phyloP scores from a whole-genome alignment of 2,113 vertebrate genomes.

The Leucoraja erinaceus region DNA sequence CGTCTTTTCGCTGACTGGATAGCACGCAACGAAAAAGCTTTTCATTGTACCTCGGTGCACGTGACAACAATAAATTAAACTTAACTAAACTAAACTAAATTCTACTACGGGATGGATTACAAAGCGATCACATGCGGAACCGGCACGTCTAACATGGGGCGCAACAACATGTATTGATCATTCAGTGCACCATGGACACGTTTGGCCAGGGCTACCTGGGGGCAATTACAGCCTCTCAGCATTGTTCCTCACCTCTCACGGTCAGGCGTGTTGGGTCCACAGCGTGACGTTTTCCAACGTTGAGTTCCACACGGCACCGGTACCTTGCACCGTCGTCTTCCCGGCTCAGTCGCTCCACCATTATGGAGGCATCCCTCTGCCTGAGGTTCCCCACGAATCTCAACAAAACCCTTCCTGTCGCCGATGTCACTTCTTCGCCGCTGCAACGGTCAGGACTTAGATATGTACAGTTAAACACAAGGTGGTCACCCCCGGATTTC shows the following conservation, averaged over 20 bases:
- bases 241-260: neutral
- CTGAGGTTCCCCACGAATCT: neutral
- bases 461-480: neutral
- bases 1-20: no score
- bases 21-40: no score
- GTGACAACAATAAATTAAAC: no score
- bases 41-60: no score
- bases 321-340: neutral
- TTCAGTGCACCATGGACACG: no score
- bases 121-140: no score
- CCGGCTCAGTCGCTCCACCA: neutral
- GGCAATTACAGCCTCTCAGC: neutral
- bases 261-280: rapidly evolving
- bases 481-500: no score
- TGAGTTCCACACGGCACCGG: neutral
- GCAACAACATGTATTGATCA: no score
- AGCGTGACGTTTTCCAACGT: neutral
- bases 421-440: neutral
- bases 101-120: no score
- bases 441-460: neutral
- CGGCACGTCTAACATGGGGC: no score
- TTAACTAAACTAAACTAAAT: no score
- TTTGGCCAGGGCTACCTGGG: no score
- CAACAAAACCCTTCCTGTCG: neutral
- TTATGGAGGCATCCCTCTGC: neutral